phyloP scores from a whole-genome alignment of 2,888 invertebrate species.

The Argynnis bischoffii region DNA sequence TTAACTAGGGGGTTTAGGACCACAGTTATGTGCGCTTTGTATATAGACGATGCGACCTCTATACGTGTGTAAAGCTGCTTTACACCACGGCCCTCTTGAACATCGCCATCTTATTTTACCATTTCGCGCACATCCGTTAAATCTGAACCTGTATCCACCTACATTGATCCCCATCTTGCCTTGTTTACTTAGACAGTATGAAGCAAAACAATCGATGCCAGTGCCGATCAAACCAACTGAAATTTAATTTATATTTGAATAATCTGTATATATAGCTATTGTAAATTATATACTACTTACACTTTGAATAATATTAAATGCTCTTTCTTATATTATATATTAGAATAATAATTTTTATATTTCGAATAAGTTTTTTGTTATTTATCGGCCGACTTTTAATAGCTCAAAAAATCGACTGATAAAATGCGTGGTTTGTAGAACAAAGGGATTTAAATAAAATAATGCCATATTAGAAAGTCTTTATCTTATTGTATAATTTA shows the following conservation, averaged over 20 bases:
- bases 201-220: slow-evolving; percentile 70
- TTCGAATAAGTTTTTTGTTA: too few relatives aligned
- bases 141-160: slow-evolving; percentile 73
- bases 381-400: too few relatives aligned
- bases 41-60: slow-evolving; percentile 74
- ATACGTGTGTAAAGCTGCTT: slow-evolving; percentile 74
- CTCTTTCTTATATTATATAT: background rate
- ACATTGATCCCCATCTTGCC: slow-evolving; percentile 79
- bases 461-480: background rate
- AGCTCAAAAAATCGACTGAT: too few relatives aligned
- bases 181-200: slow-evolving; percentile 78
- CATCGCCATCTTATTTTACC: slow-evolving; percentile 78
- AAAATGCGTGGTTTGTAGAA: too few relatives aligned
- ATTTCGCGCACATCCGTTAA: slow-evolving; percentile 74
- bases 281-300: background rate
- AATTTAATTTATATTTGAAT: slow-evolving; percentile 14
- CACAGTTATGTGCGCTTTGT: slow-evolving; percentile 74
- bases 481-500: slow-evolving; percentile 2
- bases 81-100: slow-evolving; percentile 76
- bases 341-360: too few relatives aligned
- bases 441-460: background rate
- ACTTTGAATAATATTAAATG: background rate
- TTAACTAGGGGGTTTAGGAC: slow-evolving; percentile 64
- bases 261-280: background rate
- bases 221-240: slow-evolving; percentile 68